Conservation (phyloP, 2,797 vertebrate genomes). For the Gobionotothen gibberifrons region DNA sequence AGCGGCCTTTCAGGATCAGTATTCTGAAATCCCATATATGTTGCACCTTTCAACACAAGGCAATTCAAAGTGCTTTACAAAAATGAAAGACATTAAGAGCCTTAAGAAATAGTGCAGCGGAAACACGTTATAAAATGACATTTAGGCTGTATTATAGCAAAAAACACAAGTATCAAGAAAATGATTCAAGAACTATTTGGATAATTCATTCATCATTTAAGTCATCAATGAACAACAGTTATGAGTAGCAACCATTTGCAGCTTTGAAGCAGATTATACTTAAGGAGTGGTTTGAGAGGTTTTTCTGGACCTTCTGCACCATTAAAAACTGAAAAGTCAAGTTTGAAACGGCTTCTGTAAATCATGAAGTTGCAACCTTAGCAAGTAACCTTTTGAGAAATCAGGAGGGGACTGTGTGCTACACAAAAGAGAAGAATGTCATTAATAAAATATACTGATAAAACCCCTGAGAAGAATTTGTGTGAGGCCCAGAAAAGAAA, state of each 20-base stretch:
- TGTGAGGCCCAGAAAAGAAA: constrained; percentile 5
- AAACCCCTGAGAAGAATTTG: neutral
- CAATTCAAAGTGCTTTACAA: too few relatives aligned
- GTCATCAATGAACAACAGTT: neutral
- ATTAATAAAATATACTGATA: neutral
- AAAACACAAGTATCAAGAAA: neutral
- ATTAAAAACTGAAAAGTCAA: neutral
- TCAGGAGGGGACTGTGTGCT: constrained; percentile 32
- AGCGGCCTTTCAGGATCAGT: too few relatives aligned
- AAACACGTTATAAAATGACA: too few relatives aligned
- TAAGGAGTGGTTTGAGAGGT: neutral
- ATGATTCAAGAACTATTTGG: neutral
- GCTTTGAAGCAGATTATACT: neutral
- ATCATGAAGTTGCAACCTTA: neutral
- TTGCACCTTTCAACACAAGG: too few relatives aligned
- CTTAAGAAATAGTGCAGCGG: too few relatives aligned
- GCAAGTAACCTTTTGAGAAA: neutral
- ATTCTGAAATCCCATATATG: too few relatives aligned
- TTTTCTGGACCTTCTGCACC: neutral
- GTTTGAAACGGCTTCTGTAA: neutral
- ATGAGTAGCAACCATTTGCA: neutral
- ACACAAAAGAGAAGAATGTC: neutral
- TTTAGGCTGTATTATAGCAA: neutral
- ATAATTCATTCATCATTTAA: neutral
- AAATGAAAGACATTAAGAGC: too few relatives aligned